Evolutionary conservation across 2,113 vertebrate species (phyloP).

Genomic region (Sisor rabdophorus): DNA sequence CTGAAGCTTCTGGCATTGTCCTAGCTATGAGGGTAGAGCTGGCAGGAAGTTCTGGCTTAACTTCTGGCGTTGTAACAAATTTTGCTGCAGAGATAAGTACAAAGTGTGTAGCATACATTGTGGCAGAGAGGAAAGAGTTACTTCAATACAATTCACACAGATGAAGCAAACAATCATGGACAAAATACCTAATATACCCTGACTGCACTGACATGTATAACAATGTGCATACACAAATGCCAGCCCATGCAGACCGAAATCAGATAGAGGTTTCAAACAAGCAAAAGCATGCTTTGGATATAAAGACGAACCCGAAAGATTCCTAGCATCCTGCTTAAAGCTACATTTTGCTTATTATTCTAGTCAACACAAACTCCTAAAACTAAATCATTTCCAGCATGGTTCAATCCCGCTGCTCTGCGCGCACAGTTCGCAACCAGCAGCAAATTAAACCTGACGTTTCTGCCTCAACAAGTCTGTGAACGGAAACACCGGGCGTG

Average conservation of each 20-base stretch:
- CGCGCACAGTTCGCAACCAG: constrained; percentile 25
- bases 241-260: constrained; percentile 19
- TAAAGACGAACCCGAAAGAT: constrained; percentile 12
- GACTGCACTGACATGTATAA: neutral
- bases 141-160: constrained; percentile 35
- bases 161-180: neutral
- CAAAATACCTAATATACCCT: neutral
- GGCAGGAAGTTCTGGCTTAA: constrained; percentile 13
- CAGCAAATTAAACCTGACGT: constrained; percentile 34
- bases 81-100: constrained; percentile 29
- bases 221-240: neutral
- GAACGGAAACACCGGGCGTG: constrained; percentile 36
- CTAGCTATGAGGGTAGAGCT: neutral
- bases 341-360: constrained; percentile 17
- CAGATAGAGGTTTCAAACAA: constrained; percentile 31
- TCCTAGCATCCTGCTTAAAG: constrained; percentile 14
- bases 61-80: constrained; percentile 21
- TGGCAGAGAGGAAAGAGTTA: constrained; percentile 38
- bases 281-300: constrained; percentile 15
- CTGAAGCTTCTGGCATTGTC: constrained; percentile 6
- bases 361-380: constrained; percentile 30
- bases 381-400: constrained; percentile 18
- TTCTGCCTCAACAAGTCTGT: constrained; percentile 45
- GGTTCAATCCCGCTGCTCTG: constrained; percentile 13
- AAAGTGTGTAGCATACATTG: constrained; percentile 14